phyloP scores from a whole-genome alignment of 2,888 invertebrate species.

The Eristalinus aeneus region DNA sequence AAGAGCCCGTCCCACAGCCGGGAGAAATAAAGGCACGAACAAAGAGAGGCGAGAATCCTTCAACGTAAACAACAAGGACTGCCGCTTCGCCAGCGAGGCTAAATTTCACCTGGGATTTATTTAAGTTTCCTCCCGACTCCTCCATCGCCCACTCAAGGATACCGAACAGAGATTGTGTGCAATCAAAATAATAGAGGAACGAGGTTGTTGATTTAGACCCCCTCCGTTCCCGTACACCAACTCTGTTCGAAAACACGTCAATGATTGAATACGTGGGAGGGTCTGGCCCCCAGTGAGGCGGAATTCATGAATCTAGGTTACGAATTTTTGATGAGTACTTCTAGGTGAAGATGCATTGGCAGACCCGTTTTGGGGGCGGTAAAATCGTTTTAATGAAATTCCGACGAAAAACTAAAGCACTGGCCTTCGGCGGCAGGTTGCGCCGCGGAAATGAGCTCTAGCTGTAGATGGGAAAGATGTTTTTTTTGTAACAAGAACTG shows the following conservation, averaged over 20 bases:
- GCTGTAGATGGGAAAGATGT: neutral
- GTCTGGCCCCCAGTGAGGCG: neutral
- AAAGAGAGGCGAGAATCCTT: constrained; percentile 36
- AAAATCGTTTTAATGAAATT: neutral
- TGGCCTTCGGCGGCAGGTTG: neutral
- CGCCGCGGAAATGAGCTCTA: neutral
- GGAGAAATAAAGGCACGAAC: constrained; percentile 1
- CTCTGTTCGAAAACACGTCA: constrained; percentile 51
- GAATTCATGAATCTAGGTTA: neutral
- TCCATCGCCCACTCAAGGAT: neutral
- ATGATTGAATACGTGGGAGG: constrained; percentile 1
- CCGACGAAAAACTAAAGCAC: neutral
- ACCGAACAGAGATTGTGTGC: constrained; percentile 49
- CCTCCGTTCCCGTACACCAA: neutral
- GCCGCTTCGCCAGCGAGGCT: constrained; percentile 48
- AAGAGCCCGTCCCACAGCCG: neutral
- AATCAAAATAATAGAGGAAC: constrained; percentile 66
- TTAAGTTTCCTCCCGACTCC: constrained; percentile 50
- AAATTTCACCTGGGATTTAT: constrained; percentile 68
- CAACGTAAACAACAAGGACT: constrained; percentile 62
- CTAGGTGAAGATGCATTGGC: constrained; percentile 23
- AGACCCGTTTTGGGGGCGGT: neutral
- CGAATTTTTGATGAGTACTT: constrained; percentile 32
- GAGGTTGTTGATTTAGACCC: constrained; percentile 49
- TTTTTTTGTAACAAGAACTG: neutral